These are phyloP conservation scores for Phthorimaea operculella DNA, from an alignment of 1,140 invertebrate genomes.

Conservation along the genomic window DNA sequence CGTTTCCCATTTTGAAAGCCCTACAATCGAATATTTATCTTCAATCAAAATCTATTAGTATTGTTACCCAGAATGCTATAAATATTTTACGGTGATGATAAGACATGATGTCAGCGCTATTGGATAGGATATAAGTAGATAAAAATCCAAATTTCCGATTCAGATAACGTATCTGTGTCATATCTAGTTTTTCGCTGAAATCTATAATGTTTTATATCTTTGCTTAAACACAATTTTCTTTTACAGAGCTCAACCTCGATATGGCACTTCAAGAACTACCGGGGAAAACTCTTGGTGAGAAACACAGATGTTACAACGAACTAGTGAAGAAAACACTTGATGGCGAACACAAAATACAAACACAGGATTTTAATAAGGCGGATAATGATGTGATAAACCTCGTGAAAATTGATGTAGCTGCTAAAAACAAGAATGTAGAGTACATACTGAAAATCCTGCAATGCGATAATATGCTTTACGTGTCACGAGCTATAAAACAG, in stretches of 20 bases:
- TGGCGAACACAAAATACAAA: constrained; percentile 10
- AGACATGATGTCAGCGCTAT: too few relatives aligned
- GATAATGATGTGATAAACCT: constrained; percentile 9
- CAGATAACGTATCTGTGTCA: too few relatives aligned
- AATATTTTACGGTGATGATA: too few relatives aligned
- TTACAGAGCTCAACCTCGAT: not conserved
- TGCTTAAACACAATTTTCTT: too few relatives aligned
- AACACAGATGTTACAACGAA: constrained; percentile 36
- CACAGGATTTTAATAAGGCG: constrained; percentile 14
- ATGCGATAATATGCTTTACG: constrained; percentile 11
- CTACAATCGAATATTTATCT: too few relatives aligned
- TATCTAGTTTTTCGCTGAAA: too few relatives aligned
- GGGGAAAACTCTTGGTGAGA: constrained; percentile 39
- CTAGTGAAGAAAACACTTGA: constrained; percentile 22
- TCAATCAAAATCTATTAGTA: too few relatives aligned
- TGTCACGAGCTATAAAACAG: constrained; percentile 12
- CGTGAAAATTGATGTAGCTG: constrained; percentile 14
- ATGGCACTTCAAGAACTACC: constrained; percentile 15
- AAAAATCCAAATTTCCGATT: too few relatives aligned
- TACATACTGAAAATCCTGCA: constrained; percentile 12
- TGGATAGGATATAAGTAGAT: too few relatives aligned
- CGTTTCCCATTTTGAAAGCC: too few relatives aligned
- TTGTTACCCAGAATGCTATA: too few relatives aligned
- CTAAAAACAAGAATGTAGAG: constrained; percentile 9
- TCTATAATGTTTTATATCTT: too few relatives aligned